phyloP scores from a whole-genome alignment of 1,140 invertebrate species.

The Cherax quadricarinatus region DNA sequence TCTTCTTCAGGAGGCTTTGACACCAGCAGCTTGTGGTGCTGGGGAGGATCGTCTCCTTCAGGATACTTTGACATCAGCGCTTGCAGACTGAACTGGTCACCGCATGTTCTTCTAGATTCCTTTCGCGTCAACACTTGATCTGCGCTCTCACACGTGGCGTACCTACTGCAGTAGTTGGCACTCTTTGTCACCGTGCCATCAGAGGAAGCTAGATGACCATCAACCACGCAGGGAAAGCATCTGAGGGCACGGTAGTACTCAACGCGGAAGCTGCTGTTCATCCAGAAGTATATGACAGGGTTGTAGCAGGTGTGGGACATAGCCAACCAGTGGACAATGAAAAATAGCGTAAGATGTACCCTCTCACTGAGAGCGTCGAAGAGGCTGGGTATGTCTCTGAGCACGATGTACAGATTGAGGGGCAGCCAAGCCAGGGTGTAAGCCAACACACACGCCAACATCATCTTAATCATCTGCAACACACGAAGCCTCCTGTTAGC shows the following conservation, averaged over 20 bases:
- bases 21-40: conserved; percentile 24
- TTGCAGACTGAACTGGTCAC: background rate
- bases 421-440: conserved; percentile 93
- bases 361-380: conserved; percentile 74
- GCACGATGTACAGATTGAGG: conserved; percentile 86
- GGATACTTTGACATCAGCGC: background rate
- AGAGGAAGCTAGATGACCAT: conserved; percentile 79
- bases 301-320: conserved; percentile 96
- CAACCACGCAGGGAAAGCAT: conserved; percentile 35
- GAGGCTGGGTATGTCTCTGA: conserved; percentile 81
- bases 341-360: conserved; percentile 79
- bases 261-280: conserved; percentile 68
- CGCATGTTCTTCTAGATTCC: too few species aligned
- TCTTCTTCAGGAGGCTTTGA: background rate
- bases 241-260: conserved; percentile 62
- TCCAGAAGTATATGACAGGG: conserved; percentile 85
- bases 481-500: conserved; percentile 43
- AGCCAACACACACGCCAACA: conserved; percentile 90
- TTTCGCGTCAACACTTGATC: too few species aligned
- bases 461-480: conserved; percentile 95
- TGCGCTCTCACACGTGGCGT: background rate
- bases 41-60: background rate
- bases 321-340: conserved; percentile 88
- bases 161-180: background rate
- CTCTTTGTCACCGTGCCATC: background rate